phyloP scores from a whole-genome alignment of 2,113 vertebrate species.

The Anseranas semipalmata region DNA sequence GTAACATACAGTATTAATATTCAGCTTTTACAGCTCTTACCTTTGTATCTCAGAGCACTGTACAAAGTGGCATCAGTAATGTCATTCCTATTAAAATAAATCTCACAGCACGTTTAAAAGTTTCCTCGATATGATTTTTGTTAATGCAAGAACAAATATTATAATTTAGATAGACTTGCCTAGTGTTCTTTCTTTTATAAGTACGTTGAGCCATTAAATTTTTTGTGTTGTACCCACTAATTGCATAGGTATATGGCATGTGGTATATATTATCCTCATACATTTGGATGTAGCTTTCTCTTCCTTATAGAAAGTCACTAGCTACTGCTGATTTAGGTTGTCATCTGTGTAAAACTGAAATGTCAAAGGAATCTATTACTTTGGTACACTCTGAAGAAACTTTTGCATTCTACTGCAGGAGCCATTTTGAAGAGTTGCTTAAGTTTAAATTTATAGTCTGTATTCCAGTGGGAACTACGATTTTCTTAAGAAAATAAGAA shows the following conservation, averaged over 20 bases:
- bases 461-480: neutral
- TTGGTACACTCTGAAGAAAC: neutral
- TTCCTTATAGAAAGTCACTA: accelerated
- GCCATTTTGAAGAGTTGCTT: neutral
- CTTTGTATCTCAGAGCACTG: neutral
- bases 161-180: neutral
- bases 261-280: neutral
- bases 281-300: neutral
- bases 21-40: neutral
- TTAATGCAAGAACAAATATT: neutral
- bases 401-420: neutral
- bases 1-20: neutral
- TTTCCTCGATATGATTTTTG: neutral
- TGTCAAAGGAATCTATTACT: neutral
- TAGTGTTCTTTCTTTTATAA: neutral
- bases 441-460: neutral
- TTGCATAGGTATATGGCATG: neutral
- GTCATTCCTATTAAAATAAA: neutral
- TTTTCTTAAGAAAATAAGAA: neutral
- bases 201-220: neutral
- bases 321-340: neutral
- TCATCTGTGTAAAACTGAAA: neutral
- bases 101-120: neutral
- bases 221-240: neutral
- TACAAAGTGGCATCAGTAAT: neutral